A percentile compares a stretch with the other conserved stretches of the same genome.
These are phyloP conservation scores for Pionites leucogaster DNA, from an alignment of 2,113 vertebrate species.

Conservation along the genomic window DNA sequence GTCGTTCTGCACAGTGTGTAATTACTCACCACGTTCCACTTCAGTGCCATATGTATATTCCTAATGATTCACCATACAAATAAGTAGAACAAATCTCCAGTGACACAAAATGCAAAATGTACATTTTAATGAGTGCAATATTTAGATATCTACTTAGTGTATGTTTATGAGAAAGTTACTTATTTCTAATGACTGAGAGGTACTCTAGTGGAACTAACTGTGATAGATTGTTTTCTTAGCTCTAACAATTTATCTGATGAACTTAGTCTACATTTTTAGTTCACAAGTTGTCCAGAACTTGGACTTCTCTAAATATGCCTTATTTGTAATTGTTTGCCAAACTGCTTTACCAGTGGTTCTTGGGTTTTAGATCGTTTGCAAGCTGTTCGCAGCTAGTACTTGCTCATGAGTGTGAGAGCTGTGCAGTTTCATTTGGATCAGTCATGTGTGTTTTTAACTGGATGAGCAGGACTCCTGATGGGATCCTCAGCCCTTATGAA, in stretches of 20 bases:
- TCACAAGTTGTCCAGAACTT: background rate
- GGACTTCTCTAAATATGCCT: background rate
- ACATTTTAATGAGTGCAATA: conserved; percentile 61
- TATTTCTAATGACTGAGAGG: conserved; percentile 66
- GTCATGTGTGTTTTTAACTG: background rate
- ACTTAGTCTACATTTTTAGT: background rate
- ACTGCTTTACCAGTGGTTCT: background rate
- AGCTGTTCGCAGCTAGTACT: background rate
- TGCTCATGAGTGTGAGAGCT: background rate
- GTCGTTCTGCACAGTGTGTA: conserved; percentile 25
- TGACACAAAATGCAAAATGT: conserved; percentile 53
- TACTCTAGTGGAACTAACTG: conserved; percentile 69
- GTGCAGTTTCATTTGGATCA: background rate
- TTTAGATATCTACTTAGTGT: conserved; percentile 60
- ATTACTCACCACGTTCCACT: conserved; percentile 47
- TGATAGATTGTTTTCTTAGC: conserved; percentile 56
- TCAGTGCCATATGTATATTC: background rate
- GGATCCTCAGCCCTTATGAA: background rate
- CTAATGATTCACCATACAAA: conserved; percentile 49
- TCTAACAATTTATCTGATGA: conserved; percentile 28
- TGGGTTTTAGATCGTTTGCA: background rate
- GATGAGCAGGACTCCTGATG: background rate
- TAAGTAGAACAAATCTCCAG: conserved; percentile 52
- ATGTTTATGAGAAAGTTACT: conserved; percentile 61
- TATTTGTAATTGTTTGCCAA: conserved; percentile 16